A percentile compares a stretch with the other conserved stretches of the same genome.
These are phyloP conservation scores for Lucilia cuprina DNA, from an alignment of 1,140 invertebrate genomes.

Conservation along the genomic window DNA sequence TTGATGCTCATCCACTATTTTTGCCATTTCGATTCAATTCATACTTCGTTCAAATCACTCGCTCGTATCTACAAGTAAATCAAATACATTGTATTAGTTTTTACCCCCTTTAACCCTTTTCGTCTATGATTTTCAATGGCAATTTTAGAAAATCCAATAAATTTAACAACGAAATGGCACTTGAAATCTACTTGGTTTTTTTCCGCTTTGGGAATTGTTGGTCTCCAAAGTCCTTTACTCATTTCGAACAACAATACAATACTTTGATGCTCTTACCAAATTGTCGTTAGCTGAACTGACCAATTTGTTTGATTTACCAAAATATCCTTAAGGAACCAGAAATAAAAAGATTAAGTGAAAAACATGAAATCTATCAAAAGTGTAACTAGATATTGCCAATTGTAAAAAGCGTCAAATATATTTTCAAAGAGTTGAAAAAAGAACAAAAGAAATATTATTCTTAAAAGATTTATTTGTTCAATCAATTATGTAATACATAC, in stretches of 20 bases:
- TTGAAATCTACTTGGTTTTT: background rate
- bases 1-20: background rate
- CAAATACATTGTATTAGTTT: background rate
- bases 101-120: conserved; percentile 18
- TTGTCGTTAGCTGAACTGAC: conserved; percentile 14
- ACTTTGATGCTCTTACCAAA: conserved; percentile 5
- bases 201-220: conserved; percentile 22
- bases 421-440: background rate
- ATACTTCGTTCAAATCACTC: background rate
- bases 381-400: conserved; percentile 23
- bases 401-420: conserved; percentile 7
- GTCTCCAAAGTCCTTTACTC: background rate
- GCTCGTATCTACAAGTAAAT: background rate
- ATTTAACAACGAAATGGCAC: background rate
- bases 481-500: background rate
- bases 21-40: background rate
- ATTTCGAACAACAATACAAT: background rate
- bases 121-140: background rate
- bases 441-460: background rate
- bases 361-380: conserved; percentile 15
- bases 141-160: background rate
- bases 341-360: background rate
- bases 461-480: conserved; percentile 18
- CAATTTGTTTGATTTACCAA: conserved; percentile 17
- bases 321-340: background rate